Base-by-base conservation (phyloP, 2,888 invertebrate species). In the Cheilosia urbana region DNA sequence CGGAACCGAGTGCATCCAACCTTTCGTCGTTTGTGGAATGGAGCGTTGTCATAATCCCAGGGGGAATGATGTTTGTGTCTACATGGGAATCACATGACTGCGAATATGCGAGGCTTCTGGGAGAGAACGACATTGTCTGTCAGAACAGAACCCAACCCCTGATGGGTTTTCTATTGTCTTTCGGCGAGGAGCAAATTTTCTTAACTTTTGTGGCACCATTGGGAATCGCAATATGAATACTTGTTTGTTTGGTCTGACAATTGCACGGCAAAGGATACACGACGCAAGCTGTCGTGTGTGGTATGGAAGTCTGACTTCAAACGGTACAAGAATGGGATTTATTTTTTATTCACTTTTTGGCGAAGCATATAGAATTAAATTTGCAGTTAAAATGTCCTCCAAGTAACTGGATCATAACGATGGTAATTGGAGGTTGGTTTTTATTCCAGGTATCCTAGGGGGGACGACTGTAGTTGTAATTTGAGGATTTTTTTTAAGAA, bases 161-260 rank as follows among this genome's bases (percentile, higher is more conserved):
- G 75, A 65, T 58, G 49, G 75, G 57, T 73, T 37, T 65, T n/a
- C 65, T 53, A 65, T 75, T 75, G 75, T 75, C 65, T 75, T 57
- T 40, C 47, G 37, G 57, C 15, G 65, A 27, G 42, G 57, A 75
- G 57, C 65, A 75, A 66, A 75, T 75, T 75, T 75, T 65, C 75
- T 75, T 65, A 75, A 65, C 65, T 75, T 57, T 27, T 75, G 53
- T 65, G 75, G 37, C 47, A 34, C 63, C 63, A 73, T n/a, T 45
- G 57, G 45, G 45, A 69, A 19, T 45, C 17, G 63, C 53, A 53
- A 73, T 58, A 42, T 34, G 65, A 75, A 65, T 65, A 47, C 75
- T 65, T 75, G 75, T 75, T 65, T 65, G 75, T 65, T 75, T 65
- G 49, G 65, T 75, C 37, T 65, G 55, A 34, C 21, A 58, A 34